These are phyloP conservation scores for Apis laboriosa DNA, from an alignment of 1,140 invertebrate species.

Conservation along the genomic window DNA sequence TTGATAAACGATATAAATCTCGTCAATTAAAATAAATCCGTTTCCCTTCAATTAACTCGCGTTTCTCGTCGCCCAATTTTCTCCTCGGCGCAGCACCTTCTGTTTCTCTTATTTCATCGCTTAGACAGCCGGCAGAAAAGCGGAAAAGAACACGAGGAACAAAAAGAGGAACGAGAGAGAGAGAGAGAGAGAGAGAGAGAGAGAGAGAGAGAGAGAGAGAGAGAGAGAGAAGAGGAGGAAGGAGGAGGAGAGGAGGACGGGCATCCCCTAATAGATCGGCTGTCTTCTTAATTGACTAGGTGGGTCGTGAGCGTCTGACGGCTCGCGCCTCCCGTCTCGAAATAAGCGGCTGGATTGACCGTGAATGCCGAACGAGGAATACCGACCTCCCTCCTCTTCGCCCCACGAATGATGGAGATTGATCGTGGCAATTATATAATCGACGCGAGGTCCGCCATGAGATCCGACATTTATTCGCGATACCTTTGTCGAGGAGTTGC, in stretches of 20 bases:
- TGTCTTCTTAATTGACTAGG: constrained; percentile 73
- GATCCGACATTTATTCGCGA: background rate
- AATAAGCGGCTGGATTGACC: constrained; percentile 50
- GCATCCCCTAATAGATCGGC: constrained; percentile 69
- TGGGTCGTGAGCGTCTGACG: constrained; percentile 61
- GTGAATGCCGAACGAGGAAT: constrained; percentile 51
- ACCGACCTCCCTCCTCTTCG: background rate
- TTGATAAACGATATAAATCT: too few relatives aligned
- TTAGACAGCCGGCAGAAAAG: constrained; percentile 31
- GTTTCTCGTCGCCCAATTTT: constrained; percentile 29
- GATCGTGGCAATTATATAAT: constrained; percentile 48
- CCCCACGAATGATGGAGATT: constrained; percentile 25
- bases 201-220: background rate
- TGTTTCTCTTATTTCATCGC: constrained; percentile 27
- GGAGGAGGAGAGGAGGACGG: constrained; percentile 27
- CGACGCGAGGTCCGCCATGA: background rate
- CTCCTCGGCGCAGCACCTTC: background rate
- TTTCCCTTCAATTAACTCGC: constrained; percentile 23
- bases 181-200: background rate
- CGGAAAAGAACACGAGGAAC: constrained; percentile 14
- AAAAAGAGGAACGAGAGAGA: background rate
- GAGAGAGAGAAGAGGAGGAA: background rate
- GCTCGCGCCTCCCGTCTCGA: constrained; percentile 51
- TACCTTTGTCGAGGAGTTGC: background rate
- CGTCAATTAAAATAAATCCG: too few relatives aligned